Evolutionary conservation across 92 coral and sea anemone species (phyloP).

Genomic region (Zoanthus sansibaricus): DNA sequence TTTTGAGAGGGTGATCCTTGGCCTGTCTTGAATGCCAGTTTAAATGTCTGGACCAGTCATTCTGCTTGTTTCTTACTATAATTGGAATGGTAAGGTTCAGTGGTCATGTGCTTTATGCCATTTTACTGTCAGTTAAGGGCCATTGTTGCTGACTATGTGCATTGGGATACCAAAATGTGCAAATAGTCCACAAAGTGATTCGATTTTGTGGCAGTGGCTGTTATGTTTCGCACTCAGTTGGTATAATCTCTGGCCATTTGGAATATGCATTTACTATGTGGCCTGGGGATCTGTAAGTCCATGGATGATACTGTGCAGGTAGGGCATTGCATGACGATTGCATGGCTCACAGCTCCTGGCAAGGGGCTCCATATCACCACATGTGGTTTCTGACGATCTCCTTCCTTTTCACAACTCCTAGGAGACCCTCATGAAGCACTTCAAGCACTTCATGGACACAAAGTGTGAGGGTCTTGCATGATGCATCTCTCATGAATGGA

Average conservation of each 20-base stretch:
- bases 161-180: slow-evolving; percentile 34
- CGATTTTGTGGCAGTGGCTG: slow-evolving; percentile 41
- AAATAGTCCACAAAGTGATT: slow-evolving; percentile 13
- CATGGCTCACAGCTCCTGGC: neutral
- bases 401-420: slow-evolving; percentile 43
- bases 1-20: neutral
- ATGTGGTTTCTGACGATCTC: neutral
- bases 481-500: too few relatives aligned
- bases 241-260: slow-evolving; percentile 48
- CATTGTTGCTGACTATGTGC: slow-evolving; percentile 51
- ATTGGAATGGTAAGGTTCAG: slow-evolving; percentile 1
- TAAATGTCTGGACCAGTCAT: neutral
- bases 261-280: slow-evolving; percentile 48
- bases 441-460: slow-evolving; percentile 23
- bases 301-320: slow-evolving; percentile 26
- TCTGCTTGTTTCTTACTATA: neutral
- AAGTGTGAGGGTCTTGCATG: slow-evolving; percentile 7
- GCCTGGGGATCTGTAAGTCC: slow-evolving; percentile 40
- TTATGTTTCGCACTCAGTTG: slow-evolving; percentile 38
- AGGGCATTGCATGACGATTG: neutral
- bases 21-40: neutral
- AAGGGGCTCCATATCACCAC: slow-evolving; percentile 34
- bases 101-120: slow-evolving; percentile 43
- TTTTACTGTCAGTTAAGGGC: slow-evolving; percentile 53
- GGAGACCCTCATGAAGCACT: slow-evolving; percentile 49